Conservation (phyloP, 2,797 vertebrate genomes). For the Prionace glauca region DNA sequence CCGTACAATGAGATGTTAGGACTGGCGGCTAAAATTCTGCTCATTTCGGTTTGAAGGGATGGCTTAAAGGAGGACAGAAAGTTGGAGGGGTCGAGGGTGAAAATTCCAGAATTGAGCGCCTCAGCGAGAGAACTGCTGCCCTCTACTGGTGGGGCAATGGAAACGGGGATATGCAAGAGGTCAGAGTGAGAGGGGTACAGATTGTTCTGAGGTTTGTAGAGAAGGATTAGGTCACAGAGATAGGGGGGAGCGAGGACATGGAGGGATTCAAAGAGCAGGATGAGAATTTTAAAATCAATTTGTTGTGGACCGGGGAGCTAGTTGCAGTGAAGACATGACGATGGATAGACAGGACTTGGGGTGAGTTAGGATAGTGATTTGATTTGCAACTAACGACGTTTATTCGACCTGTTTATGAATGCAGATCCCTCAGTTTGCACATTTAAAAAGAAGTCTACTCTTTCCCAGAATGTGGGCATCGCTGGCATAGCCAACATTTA, state of each 20-base stretch:
- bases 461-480: too few relatives aligned
- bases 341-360: neutral
- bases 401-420: neutral
- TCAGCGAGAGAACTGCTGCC: neutral
- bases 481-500: too few relatives aligned
- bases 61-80: neutral
- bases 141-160: neutral
- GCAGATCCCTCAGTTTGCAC: too few relatives aligned
- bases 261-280: neutral
- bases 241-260: too few relatives aligned
- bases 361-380: neutral
- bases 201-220: too few relatives aligned
- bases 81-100: neutral
- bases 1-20: neutral
- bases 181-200: neutral
- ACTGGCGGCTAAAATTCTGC: neutral
- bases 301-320: neutral
- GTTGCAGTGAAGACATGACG: neutral
- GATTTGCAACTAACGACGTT: neutral
- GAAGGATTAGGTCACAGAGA: too few relatives aligned
- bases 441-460: too few relatives aligned
- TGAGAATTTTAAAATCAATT: neutral
- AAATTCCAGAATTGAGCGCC: neutral
- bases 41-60: too few relatives aligned
- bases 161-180: neutral